These are phyloP conservation scores for Prunella strophiata DNA, from an alignment of 2,797 vertebrate species.

Conservation along the genomic window DNA sequence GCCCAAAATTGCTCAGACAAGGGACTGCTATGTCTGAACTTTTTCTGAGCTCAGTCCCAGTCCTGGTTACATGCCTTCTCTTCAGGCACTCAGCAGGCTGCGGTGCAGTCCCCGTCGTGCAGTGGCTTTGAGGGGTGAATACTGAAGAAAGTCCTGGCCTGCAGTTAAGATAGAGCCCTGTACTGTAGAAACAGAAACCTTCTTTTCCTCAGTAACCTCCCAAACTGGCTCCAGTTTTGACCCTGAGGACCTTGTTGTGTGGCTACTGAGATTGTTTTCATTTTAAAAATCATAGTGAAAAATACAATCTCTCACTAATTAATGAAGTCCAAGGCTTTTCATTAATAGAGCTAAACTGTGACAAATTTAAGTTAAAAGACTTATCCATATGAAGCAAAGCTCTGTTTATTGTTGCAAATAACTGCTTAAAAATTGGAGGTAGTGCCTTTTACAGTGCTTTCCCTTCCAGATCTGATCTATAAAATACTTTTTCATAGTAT, in stretches of 20 bases:
- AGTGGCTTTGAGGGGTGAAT: neutral
- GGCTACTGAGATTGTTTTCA: neutral
- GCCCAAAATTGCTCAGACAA: neutral
- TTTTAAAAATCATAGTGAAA: neutral
- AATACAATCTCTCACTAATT: neutral
- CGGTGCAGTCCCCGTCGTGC: rapidly evolving
- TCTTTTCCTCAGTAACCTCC: neutral
- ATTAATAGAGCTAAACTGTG: neutral
- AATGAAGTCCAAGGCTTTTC: neutral
- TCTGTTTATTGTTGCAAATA: neutral
- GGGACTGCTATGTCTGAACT: neutral
- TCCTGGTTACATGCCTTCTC: rapidly evolving
- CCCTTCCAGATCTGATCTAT: neutral
- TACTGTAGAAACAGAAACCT: neutral
- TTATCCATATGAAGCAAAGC: neutral
- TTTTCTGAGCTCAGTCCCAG: neutral
- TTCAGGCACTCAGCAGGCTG: neutral
- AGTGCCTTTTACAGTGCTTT: neutral
- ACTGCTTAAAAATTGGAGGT: neutral
- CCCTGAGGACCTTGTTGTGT: neutral
- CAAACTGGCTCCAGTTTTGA: neutral
- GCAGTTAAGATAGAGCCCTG: neutral
- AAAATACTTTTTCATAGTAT: neutral
- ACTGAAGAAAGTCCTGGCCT: neutral
- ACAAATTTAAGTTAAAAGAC: neutral